Evolutionary conservation across 2,888 invertebrate species (phyloP), one percentile per base, ranked within the genome.

Genomic region (Pristionchus entomophagus): DNA sequence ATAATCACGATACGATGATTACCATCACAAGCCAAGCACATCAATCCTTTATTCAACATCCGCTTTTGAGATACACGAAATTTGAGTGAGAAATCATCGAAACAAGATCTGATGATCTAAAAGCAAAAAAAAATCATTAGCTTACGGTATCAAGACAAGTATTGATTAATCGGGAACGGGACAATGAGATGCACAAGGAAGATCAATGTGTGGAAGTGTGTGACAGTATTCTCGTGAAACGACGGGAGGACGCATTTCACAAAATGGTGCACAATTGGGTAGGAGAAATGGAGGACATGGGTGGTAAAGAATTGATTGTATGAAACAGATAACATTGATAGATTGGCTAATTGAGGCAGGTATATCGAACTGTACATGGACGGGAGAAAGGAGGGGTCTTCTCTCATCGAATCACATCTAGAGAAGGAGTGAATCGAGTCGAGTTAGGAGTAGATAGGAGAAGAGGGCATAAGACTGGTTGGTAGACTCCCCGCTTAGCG

Each of bases 241-340:
- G 73, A 45, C 73, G 6, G 26, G 45, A 41, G 19, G 45, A 32
- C 73, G 73, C 22, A 45, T 73, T 73, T 73, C 73, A 73, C 73
- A 73, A 69, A 38, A 45, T 41, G 38, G 32, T 65, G 65, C 65
- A 45, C 73, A 26, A 73, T 41, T 73, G 73, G 73, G 41, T 45
- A 22, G 26, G 26, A 38, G n/a, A 73, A n/a, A 17, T 41, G 56
- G 22, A 56, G 10, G 56, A 56, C 19, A 56, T 45, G 73, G 38
- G n/a, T 14, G n/a, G n/a, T 38, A 22, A 32, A 73, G 73, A 32
- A 73, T 41, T 22, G 19, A 45, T 45, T 73, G 73, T 41, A 73
- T 73, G 73, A 73, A 73, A 73, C 73, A 73, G 73, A 73, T 32
- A 69, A 73, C 35, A 19, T 10, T 45, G 65, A 65, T 29, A 35